Percentiles rank a stretch among this genome's conserved stretches.
phyloP scores from a whole-genome alignment of 2,113 vertebrate species.

The Oryzias curvinotus region DNA sequence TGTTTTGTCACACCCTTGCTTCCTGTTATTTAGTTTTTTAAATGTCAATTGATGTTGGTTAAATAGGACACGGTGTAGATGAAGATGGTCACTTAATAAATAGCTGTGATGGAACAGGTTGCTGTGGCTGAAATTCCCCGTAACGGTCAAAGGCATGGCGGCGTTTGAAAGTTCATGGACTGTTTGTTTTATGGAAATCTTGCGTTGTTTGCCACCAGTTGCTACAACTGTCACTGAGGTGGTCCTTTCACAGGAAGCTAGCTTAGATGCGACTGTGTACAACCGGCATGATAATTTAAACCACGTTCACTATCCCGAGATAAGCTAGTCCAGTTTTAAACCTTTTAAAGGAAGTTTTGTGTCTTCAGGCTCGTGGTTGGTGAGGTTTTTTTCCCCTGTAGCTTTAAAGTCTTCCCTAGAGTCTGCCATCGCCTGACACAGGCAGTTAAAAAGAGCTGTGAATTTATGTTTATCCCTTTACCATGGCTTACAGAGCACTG shows the following conservation, averaged over 20 bases:
- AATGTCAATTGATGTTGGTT: too few relatives aligned
- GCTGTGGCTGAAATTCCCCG: too few relatives aligned
- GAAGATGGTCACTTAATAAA: too few relatives aligned
- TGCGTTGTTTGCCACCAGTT: conserved; percentile 48
- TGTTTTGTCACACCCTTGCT: too few relatives aligned
- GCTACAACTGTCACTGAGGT: conserved; percentile 53
- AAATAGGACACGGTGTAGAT: too few relatives aligned
- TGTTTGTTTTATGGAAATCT: conserved; percentile 21
- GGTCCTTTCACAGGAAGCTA: conserved; percentile 49
- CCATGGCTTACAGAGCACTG: conserved; percentile 27
- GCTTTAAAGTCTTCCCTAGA: conserved; percentile 36
- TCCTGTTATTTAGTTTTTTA: too few relatives aligned
- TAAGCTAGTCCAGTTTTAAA: too few relatives aligned
- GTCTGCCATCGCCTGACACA: conserved; percentile 6
- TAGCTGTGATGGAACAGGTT: too few relatives aligned
- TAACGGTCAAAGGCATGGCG: not conserved
- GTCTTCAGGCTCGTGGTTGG: conserved; percentile 2
- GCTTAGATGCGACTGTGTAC: conserved; percentile 37
- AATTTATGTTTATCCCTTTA: conserved; percentile 52
- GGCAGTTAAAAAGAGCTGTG: conserved; percentile 25
- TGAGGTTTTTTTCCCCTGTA: not conserved
- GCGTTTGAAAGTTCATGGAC: conserved; percentile 28
- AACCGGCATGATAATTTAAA: not conserved
- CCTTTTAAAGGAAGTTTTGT: not conserved
- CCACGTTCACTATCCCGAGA: not conserved